A percentile compares a stretch with the other conserved stretches of the same genome.
Conservation (phyloP, 2,888 invertebrate species). For the Stenolophus ochropezus region DNA sequence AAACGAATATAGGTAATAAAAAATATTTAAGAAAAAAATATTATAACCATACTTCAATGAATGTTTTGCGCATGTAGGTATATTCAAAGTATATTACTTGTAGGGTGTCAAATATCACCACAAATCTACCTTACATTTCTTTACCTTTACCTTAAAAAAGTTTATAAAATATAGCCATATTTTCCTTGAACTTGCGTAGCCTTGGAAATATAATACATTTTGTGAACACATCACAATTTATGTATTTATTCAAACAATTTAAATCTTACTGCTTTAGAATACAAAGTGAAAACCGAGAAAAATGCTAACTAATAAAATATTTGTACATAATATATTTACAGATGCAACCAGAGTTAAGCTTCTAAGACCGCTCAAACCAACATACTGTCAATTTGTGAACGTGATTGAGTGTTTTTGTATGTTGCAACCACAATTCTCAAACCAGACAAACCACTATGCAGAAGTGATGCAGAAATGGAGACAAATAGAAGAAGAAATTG, state of each 20-base stretch:
- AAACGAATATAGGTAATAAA: too few relatives aligned
- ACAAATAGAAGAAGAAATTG: constrained; percentile 74
- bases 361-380: constrained; percentile 69
- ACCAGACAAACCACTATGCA: constrained; percentile 69
- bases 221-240: not conserved
- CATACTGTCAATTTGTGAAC: constrained; percentile 71
- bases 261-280: not conserved
- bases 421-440: constrained; percentile 70
- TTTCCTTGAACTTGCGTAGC: not conserved
- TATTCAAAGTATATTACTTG: too few relatives aligned
- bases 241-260: not conserved
- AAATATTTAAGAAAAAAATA: too few relatives aligned
- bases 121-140: too few relatives aligned
- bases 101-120: too few relatives aligned
- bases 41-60: too few relatives aligned
- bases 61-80: too few relatives aligned
- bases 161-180: too few relatives aligned
- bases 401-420: constrained; percentile 77
- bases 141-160: too few relatives aligned
- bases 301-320: not conserved
- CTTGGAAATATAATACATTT: not conserved
- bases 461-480: constrained; percentile 76
- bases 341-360: constrained; percentile 71
- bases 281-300: not conserved
- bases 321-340: too few relatives aligned